Evolutionary conservation across 2,113 vertebrate genomes (phyloP).

Genomic region (Zeus faber): DNA sequence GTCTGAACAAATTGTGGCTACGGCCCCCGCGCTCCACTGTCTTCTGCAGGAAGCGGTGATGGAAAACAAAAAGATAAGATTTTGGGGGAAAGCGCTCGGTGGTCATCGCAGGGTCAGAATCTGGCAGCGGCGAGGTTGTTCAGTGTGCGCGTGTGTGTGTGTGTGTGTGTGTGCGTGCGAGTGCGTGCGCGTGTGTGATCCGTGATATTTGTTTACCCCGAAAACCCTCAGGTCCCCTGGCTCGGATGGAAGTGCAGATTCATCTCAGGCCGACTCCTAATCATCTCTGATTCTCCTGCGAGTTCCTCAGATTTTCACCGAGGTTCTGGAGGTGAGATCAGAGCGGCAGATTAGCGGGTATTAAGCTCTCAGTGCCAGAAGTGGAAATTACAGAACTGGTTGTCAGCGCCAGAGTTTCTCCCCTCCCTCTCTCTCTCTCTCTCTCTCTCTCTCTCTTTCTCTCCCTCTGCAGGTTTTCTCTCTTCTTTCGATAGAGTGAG

Average conservation of each 20-base stretch:
- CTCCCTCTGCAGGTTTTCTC: constrained; percentile 55
- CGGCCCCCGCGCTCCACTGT: constrained; percentile 51
- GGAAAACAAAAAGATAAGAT: constrained; percentile 64
- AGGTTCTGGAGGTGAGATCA: constrained; percentile 43
- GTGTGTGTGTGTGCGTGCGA: not conserved
- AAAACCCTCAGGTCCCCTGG: not conserved
- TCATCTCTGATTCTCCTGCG: constrained; percentile 39
- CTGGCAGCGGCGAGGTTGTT: not conserved
- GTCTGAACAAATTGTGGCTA: constrained; percentile 76
- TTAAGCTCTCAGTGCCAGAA: constrained; percentile 63
- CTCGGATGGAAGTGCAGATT: constrained; percentile 16
- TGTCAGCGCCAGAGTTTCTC: constrained; percentile 56
- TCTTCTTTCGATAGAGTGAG: constrained; percentile 38
- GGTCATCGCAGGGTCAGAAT: not conserved
- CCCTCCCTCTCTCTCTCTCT: no score
- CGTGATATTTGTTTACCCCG: not conserved
- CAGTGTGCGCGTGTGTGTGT: not conserved
- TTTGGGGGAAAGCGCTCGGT: constrained; percentile 37
- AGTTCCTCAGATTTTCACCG: constrained; percentile 51
- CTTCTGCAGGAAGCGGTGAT: constrained; percentile 62
- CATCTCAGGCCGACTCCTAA: constrained; percentile 28
- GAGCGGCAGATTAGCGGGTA: constrained; percentile 57
- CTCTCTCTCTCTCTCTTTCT: no score
- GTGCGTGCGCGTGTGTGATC: constrained; percentile 1
- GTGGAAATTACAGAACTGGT: constrained; percentile 55